phyloP scores from a whole-genome alignment of 2,113 vertebrate genomes.

The Penelope pileata region DNA sequence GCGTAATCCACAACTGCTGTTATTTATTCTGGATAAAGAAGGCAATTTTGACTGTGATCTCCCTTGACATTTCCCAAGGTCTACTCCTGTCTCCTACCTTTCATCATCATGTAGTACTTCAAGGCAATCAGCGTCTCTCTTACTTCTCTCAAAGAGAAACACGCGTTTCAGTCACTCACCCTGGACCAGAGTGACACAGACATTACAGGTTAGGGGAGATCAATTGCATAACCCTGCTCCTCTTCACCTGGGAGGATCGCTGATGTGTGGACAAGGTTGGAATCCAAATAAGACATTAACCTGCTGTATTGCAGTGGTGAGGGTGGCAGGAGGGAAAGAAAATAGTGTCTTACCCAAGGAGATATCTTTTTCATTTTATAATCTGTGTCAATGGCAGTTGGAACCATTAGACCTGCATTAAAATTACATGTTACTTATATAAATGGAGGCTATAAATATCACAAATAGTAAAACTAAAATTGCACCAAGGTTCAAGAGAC shows the following conservation, averaged over 20 bases:
- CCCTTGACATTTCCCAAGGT: slow-evolving; percentile 62
- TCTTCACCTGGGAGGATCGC: slow-evolving; percentile 30
- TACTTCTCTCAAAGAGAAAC: slow-evolving; percentile 39
- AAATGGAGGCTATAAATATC: slow-evolving; percentile 68
- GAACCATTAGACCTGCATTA: slow-evolving; percentile 46
- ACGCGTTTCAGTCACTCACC: not conserved
- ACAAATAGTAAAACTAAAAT: slow-evolving; percentile 55
- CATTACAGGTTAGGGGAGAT: slow-evolving; percentile 28
- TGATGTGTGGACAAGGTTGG: not conserved
- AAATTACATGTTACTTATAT: slow-evolving; percentile 59
- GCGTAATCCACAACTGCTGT: not conserved
- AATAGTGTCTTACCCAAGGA: not conserved
- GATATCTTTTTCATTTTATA: slow-evolving; percentile 44
- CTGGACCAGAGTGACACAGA: slow-evolving; percentile 41
- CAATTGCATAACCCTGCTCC: slow-evolving; percentile 41
- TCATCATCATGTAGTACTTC: slow-evolving; percentile 50
- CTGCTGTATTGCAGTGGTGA: not conserved
- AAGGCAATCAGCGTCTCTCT: slow-evolving; percentile 39
- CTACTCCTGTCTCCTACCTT: slow-evolving; percentile 35
- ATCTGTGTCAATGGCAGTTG: slow-evolving; percentile 5
- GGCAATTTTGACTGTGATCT: slow-evolving; percentile 54
- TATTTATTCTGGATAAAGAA: slow-evolving; percentile 56
- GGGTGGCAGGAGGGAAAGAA: not conserved
- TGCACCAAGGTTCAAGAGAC: not conserved
- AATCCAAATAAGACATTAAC: slow-evolving; percentile 36